Base-by-base conservation (phyloP, 1,140 invertebrate genomes). In the Drosophila mayri region DNA sequence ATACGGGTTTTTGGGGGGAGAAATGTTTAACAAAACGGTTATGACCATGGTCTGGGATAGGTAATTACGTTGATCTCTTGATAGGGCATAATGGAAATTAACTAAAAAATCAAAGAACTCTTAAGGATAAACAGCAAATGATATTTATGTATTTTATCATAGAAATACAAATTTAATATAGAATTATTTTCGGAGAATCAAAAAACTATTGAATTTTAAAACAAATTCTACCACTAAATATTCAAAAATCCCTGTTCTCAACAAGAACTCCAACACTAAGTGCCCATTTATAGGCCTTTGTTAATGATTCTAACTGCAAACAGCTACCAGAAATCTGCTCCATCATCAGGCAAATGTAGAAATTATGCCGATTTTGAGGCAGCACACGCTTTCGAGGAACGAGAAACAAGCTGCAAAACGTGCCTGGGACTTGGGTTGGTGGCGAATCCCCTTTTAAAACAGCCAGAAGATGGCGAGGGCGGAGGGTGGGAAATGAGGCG, bases 261-360 rank as follows among this genome's bases (percentile, higher is more conserved):
- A 55, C 16, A 49, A 18, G n/a, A 46, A 30, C 52, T 37, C 44
- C 28, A 43, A 72, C 54, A 73, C 58, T 72, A 73, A 73, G 54
- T 72, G 67, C 37, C 70, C 67, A 73, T 71, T 77, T 74, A 52
- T 40, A 82, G 66, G 67, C 67, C 43, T 61, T 61, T 83, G 75
- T 79, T 83, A 79, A 85, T 86, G 76, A 74, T 70, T 73, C 70
- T 37, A 62, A 66, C 71, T 76, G 81, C 61, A 79, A 64, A 72
- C 38, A 73, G 57, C 49, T 50, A 57, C 54, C 52, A 46, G 46
- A 70, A 90, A 85, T 74, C 65, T 62, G 84, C 81, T 78, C 35
- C 55, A 90, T 85, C 85, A 88, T 88, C 78, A 75, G 67, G 63
- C 55, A 85, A 90, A 88, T 88, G 77, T 81, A 52, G 66, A 90